Base-by-base conservation (phyloP, 2,888 invertebrate genomes). In the Drosophila antonietae region DNA sequence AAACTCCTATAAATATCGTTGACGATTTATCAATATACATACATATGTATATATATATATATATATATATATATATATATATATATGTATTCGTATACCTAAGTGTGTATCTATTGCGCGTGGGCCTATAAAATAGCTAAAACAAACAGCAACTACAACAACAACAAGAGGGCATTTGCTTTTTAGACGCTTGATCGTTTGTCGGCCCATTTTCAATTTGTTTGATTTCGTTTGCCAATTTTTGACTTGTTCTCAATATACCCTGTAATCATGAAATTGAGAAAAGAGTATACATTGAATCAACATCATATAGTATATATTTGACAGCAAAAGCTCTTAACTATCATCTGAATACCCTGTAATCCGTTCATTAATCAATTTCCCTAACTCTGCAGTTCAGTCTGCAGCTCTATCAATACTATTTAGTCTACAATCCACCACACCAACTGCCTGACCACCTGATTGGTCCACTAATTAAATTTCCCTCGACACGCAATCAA, bases 1-100 rank as follows among this genome's bases (percentile, higher is more conserved):
- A 77, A 83, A 83, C 85, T 83, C 81, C 85, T 81, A 83, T 83
- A 85, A 85, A 83, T 83, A 83, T 78, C 85, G 73, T 72, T 78
- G 74, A 72, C 85, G 80, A 83, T 83, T 83, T 85, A 83, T 82
- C 79, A 80, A 60, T 73, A 70, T 71, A 28, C 23, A n/a, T 41
- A 56, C 41, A 52, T 44, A 33, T 12, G 55, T 67, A 70, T 62
- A 12, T 23, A 20, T 33, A 43, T 43, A 39, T 44, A 33, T 20
- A 46, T 71, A 37, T 5, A 37, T 37, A 14, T 5, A 37, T 37
- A 5, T 37, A 2, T 14, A 1, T 5, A 14, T 47, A 57, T 41
- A 53, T 44, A 37, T 51, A 37, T 47, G 44, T 57, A 39, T 41
- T 49, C 28, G 39, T 51, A 18, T 61, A 56, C 61, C 53, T 69